A percentile compares a stretch with the other conserved stretches of the same genome.
These are phyloP conservation scores for Nephrocerus scutellatus DNA, from an alignment of 2,888 invertebrate species.

Conservation along the genomic window DNA sequence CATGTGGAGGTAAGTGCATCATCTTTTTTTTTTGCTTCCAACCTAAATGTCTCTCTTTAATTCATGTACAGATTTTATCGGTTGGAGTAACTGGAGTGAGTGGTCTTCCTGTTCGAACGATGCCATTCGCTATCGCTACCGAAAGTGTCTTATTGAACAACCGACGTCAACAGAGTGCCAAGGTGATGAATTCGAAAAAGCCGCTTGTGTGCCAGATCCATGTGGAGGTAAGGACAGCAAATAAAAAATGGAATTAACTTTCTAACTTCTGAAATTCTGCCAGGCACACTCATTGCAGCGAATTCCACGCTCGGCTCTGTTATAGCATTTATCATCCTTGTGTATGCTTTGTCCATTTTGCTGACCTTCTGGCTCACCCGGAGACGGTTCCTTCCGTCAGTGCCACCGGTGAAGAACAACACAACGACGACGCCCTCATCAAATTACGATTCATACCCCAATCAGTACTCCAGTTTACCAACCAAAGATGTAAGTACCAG, in stretches of 20 bases:
- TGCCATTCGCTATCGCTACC: constrained; percentile 61
- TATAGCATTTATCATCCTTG: constrained; percentile 49
- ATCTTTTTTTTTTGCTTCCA: background rate
- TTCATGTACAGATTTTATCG: constrained; percentile 53
- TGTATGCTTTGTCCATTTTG: constrained; percentile 46
- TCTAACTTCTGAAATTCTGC: background rate
- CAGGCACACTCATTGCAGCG: constrained; percentile 35
- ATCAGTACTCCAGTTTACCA: constrained; percentile 77
- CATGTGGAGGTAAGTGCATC: constrained; percentile 56
- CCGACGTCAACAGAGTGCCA: constrained; percentile 58
- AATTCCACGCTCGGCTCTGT: constrained; percentile 32
- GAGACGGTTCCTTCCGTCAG: constrained; percentile 43
- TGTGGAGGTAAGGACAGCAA: constrained; percentile 33
- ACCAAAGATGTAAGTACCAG: constrained; percentile 62
- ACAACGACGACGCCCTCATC: constrained; percentile 62
- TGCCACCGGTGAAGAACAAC: constrained; percentile 48
- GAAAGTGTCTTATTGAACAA: constrained; percentile 56
- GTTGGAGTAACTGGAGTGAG: constrained; percentile 69
- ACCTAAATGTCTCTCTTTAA: background rate
- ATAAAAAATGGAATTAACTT: background rate
- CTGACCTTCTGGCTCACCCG: constrained; percentile 45
- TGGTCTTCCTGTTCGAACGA: constrained; percentile 63
- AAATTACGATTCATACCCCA: constrained; percentile 74
- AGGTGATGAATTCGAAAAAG: constrained; percentile 62
- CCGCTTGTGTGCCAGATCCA: constrained; percentile 52